These are phyloP conservation scores for Mercenaria mercenaria DNA, from an alignment of 1,140 invertebrate species.

Conservation along the genomic window DNA sequence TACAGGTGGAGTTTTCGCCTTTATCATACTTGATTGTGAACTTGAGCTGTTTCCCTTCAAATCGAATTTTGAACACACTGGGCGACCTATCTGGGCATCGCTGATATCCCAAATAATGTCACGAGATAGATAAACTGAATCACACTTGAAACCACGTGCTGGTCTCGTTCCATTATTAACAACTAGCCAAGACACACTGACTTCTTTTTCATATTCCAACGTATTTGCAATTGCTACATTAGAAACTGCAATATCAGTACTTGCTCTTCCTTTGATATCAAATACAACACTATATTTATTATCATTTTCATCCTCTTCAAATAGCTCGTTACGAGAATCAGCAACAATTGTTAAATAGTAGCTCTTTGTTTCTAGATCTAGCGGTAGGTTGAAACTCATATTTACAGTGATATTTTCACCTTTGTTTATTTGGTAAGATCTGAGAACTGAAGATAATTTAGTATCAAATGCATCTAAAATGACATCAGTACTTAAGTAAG, in stretches of 20 bases:
- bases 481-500: slow-evolving; percentile 7
- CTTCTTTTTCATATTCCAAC: not conserved
- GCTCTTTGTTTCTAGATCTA: slow-evolving; percentile 12
- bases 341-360: slow-evolving; percentile 18
- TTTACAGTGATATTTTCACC: not conserved
- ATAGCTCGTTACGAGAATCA: slow-evolving; percentile 35
- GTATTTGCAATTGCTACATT: not conserved
- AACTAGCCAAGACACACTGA: not conserved
- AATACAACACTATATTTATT: not conserved
- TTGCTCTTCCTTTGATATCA: not conserved
- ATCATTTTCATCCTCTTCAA: slow-evolving; percentile 46
- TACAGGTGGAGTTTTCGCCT: not conserved
- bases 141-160: slow-evolving; percentile 28
- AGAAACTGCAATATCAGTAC: not conserved
- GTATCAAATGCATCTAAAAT: slow-evolving; percentile 18
- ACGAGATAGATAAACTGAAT: slow-evolving; percentile 33
- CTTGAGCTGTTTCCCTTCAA: not conserved
- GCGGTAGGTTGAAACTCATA: not conserved
- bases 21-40: not conserved
- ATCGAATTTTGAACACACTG: not conserved
- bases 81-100: not conserved
- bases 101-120: slow-evolving; percentile 21
- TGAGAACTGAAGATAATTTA: not conserved
- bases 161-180: slow-evolving; percentile 8
- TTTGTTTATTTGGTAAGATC: not conserved